Conservation (phyloP, 2,113 vertebrate species). For the Lepidothrix coronata region DNA sequence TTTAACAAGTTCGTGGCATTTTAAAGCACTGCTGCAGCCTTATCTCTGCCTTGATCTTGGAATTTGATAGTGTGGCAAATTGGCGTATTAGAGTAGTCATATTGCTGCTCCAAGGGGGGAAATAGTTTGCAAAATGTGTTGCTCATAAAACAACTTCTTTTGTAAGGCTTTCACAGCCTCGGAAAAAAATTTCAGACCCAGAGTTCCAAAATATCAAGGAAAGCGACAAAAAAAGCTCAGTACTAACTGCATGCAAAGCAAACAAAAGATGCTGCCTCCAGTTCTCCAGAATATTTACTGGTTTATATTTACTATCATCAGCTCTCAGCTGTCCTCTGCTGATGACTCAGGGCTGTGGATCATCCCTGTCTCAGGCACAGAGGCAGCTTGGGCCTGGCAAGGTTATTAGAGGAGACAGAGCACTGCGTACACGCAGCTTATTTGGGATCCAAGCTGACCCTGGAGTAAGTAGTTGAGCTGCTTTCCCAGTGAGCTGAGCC, state of each 20-base stretch:
- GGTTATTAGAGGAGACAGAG: slow-evolving; percentile 32
- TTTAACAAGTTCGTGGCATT: background rate
- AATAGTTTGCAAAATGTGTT: background rate
- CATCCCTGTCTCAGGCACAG: background rate
- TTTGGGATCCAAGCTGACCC: slow-evolving; percentile 15
- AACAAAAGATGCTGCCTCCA: background rate
- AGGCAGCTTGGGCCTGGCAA: background rate
- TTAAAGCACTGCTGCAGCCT: background rate
- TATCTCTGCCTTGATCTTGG: background rate
- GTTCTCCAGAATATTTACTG: background rate
- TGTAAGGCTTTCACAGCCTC: background rate
- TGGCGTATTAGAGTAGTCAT: background rate
- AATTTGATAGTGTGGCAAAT: background rate
- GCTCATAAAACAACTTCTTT: background rate
- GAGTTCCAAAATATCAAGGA: background rate
- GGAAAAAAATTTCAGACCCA: background rate
- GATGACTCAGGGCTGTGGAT: background rate
- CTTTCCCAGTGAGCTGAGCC: background rate
- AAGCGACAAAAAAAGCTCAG: background rate
- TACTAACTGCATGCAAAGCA: background rate
- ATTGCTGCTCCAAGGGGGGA: background rate
- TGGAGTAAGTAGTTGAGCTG: slow-evolving; percentile 38
- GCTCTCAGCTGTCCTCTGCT: background rate
- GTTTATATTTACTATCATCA: background rate
- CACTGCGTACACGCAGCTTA: background rate